Base-by-base conservation (phyloP, 1,140 invertebrate species). In the Chrysopa pallens region DNA sequence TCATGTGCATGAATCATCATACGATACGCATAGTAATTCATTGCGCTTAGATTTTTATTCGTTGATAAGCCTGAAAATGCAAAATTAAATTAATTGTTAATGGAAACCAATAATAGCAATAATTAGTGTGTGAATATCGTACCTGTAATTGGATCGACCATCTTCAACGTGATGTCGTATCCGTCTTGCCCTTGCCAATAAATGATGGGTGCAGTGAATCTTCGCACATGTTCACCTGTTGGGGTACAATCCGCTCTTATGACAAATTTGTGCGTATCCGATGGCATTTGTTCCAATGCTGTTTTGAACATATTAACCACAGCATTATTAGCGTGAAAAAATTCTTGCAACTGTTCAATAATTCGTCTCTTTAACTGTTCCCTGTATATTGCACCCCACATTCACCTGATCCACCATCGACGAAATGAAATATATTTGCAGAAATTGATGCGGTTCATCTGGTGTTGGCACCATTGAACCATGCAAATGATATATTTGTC, bases 161-260 rank as follows among this genome's bases (percentile, higher is more conserved):
- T 46, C 47, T 56, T 58, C 39, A 67, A 58, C 31, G 52, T 47
- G 33, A 66, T 52, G 52, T 56, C 36, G 57, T 67, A 66, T 46
- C 56, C 60, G 54, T 67, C 58, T 50, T 66, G 53, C 23, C 66
- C 64, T 50, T 62, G 41, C 53, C 59, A 64, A 54, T 66, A 69
- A 29, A 69, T 49, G 6, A 68, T 43, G n/a, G n/a, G n/a, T 23
- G 17, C 17, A 23, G 2, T 23, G 17, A 23, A 23, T 23, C 17
- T 5, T 23, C 17, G 17, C 17, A 23, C 2, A 23, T 23, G 17
- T 23, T 23, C 17, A 23, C 17, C 17, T 23, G 17, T 23, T 23
- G 17, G 17, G 17, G 17, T 23, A 23, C 17, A 23, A 23, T 23
- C 17, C 2, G 17, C 17, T 23, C 17, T 23, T 23, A 23, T 23